Conservation (phyloP, 2,797 vertebrate genomes). For the Mus minutoides region DNA sequence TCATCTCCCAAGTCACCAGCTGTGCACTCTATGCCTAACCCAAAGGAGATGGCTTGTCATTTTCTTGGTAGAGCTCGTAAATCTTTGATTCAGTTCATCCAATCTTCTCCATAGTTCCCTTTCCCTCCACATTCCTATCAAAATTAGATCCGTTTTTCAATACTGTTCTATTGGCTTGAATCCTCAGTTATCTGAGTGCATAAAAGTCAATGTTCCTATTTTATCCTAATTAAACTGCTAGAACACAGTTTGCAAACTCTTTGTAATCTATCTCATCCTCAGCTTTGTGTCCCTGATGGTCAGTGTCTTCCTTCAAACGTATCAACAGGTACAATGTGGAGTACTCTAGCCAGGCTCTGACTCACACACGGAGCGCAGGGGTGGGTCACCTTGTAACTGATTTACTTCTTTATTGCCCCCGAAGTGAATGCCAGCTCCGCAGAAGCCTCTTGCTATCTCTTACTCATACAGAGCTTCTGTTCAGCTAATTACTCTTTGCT, state of each 20-base stretch:
- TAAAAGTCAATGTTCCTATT: background rate
- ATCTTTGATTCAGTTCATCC: background rate
- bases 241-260: background rate
- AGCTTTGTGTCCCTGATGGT: background rate
- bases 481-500: slow-evolving; percentile 39
- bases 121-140: background rate
- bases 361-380: slow-evolving; percentile 10
- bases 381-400: slow-evolving; percentile 48
- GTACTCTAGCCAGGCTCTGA: slow-evolving; percentile 6
- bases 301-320: slow-evolving; percentile 48
- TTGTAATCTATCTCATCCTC: background rate
- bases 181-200: background rate
- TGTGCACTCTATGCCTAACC: background rate
- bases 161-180: background rate
- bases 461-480: slow-evolving; percentile 62
- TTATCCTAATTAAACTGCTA: background rate
- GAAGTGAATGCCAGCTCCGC: slow-evolving; percentile 46
- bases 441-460: background rate
- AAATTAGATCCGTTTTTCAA: background rate
- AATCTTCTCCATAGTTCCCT: background rate
- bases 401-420: slow-evolving; percentile 75
- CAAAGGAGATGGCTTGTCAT: background rate
- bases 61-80: background rate
- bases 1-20: background rate
- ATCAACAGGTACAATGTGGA: background rate